phyloP scores from a whole-genome alignment of 2,797 vertebrate species.

The Holocentrus rufus region DNA sequence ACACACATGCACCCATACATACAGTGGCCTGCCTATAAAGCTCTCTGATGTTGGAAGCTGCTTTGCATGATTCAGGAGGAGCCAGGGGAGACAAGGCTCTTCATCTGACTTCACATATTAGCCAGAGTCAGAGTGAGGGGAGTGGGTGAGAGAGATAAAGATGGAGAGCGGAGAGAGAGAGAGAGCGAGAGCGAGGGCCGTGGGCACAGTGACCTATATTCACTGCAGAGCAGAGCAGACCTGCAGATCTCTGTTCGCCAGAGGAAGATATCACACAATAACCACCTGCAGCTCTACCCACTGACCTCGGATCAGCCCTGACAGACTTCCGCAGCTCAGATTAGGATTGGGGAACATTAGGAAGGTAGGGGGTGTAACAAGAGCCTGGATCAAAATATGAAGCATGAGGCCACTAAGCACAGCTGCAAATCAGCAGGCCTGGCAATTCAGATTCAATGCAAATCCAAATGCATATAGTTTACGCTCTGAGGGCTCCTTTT shows the following conservation, averaged over 20 bases:
- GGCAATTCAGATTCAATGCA: not conserved
- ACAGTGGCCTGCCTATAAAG: constrained; percentile 42
- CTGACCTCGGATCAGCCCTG: constrained; percentile 58
- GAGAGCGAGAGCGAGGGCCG: constrained; percentile 36
- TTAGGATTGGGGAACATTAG: constrained; percentile 28
- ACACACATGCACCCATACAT: constrained; percentile 28
- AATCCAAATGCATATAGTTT: not conserved
- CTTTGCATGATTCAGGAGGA: constrained; percentile 74
- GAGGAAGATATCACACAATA: constrained; percentile 33
- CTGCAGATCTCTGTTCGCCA: constrained; percentile 34
- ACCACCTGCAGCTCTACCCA: constrained; percentile 51
- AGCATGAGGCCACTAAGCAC: constrained; percentile 1
- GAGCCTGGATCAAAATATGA: constrained; percentile 24
- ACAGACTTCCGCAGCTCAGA: constrained; percentile 27
- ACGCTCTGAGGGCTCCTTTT: too few relatives aligned
- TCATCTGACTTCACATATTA: constrained; percentile 74
- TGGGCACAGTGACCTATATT: constrained; percentile 79
- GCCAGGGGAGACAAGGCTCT: constrained; percentile 60
- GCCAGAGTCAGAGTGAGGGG: constrained; percentile 49
- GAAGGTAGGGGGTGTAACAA: constrained; percentile 19
- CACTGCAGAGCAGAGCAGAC: constrained; percentile 5
- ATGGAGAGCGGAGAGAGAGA: constrained; percentile 30
- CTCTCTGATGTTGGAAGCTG: constrained; percentile 69
- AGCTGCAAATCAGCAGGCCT: not conserved
- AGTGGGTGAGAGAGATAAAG: constrained; percentile 42